phyloP scores from a whole-genome alignment of 92 coral and sea anemone species.

The Epizoanthus fatuus region DNA sequence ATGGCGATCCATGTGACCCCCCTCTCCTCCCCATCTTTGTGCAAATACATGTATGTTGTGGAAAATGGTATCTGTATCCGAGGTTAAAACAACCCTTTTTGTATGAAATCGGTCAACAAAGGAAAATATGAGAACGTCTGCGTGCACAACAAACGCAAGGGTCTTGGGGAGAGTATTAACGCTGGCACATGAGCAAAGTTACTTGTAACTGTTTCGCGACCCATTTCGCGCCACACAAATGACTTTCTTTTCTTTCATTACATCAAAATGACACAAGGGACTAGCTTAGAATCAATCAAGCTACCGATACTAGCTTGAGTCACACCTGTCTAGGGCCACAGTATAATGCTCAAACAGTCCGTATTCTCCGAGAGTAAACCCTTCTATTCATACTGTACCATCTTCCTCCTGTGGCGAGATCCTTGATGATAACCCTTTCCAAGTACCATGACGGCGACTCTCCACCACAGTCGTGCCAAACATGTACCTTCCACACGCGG shows the following conservation, averaged over 20 bases:
- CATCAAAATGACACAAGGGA: not conserved
- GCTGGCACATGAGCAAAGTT: not conserved
- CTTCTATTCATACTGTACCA: constrained; percentile 49
- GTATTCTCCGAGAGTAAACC: not conserved
- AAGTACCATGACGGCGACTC: constrained; percentile 81
- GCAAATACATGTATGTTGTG: too few relatives aligned
- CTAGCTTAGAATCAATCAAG: too few relatives aligned
- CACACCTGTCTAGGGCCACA: not conserved
- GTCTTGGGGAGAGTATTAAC: not conserved
- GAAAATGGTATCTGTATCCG: too few relatives aligned
- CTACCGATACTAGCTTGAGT: too few relatives aligned
- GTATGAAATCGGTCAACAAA: too few relatives aligned
- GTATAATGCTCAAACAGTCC: not conserved
- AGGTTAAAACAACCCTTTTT: too few relatives aligned
- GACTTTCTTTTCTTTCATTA: not conserved
- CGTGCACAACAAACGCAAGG: not conserved
- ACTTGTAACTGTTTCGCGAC: not conserved
- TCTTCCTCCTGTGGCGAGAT: constrained; percentile 60
- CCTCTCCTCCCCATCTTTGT: too few relatives aligned
- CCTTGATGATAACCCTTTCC: constrained; percentile 72
- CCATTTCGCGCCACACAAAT: not conserved
- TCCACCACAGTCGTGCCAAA: constrained; percentile 89
- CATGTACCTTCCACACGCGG: constrained; percentile 76
- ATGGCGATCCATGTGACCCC: too few relatives aligned
- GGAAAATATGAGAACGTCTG: too few relatives aligned